Conservation (phyloP, 2,888 invertebrate genomes). For the Cataglyphis cursor region DNA sequence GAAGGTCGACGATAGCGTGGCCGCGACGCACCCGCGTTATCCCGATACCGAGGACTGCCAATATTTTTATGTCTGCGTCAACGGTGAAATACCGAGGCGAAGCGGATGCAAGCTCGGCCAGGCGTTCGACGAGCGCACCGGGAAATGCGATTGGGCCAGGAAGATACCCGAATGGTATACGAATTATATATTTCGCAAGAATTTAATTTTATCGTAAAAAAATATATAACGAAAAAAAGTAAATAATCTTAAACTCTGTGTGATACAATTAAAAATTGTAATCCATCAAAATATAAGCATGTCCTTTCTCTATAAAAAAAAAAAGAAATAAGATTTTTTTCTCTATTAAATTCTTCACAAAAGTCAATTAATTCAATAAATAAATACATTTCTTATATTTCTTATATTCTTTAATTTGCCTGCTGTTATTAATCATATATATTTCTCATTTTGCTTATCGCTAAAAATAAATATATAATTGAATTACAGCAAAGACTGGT, state of each 20-base stretch:
- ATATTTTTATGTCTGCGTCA: constrained; percentile 97
- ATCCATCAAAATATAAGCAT: not conserved
- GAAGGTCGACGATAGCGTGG: constrained; percentile 91
- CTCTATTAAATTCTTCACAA: not conserved
- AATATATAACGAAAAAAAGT: not conserved
- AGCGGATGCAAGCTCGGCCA: constrained; percentile 96
- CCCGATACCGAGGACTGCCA: constrained; percentile 96
- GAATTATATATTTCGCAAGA: constrained; percentile 67
- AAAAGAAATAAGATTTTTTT: not conserved
- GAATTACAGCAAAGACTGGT: constrained; percentile 94
- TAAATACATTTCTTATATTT: not conserved
- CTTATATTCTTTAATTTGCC: not conserved
- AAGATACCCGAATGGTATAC: constrained; percentile 96
- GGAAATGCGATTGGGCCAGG: constrained; percentile 95
- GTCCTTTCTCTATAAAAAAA: not conserved
- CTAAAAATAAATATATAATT: constrained; percentile 3
- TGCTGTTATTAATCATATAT: not conserved
- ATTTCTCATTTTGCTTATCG: not conserved
- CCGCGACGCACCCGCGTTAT: constrained; percentile 94
- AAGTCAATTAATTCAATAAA: not conserved
- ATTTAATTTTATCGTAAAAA: not conserved
- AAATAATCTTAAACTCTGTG: not conserved
- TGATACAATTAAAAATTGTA: not conserved
- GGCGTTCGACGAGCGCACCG: constrained; percentile 94
- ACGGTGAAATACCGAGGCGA: constrained; percentile 94